Conservation (phyloP, 1,140 invertebrate species). For the Plectus sambesii region DNA sequence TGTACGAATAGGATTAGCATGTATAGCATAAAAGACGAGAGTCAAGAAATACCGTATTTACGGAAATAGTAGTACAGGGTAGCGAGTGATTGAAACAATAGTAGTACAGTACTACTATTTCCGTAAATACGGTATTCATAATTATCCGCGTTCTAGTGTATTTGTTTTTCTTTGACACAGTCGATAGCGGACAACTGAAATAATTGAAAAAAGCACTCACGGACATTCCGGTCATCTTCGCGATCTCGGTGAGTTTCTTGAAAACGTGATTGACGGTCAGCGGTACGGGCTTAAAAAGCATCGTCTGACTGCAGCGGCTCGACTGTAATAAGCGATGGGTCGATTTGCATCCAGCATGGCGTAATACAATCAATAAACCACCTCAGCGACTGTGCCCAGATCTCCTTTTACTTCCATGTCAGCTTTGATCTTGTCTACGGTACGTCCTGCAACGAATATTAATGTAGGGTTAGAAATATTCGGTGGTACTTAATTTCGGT, state of each 20-base stretch:
- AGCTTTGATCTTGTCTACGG: constrained; percentile 68
- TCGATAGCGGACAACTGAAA: constrained; percentile 12
- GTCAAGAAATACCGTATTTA: too few species aligned
- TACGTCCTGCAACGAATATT: too few species aligned
- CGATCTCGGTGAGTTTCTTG: constrained; percentile 74
- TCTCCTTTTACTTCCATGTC: constrained; percentile 71
- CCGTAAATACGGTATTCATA: too few species aligned
- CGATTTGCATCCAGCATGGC: constrained; percentile 17
- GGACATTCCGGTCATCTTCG: constrained; percentile 66
- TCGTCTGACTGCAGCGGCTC: constrained; percentile 73
- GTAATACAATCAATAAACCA: constrained; percentile 25
- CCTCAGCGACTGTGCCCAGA: constrained; percentile 80
- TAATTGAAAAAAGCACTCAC: constrained; percentile 49
- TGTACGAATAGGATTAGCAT: too few species aligned
- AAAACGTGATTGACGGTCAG: constrained; percentile 61
- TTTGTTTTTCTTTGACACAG: neutral
- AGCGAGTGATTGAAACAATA: too few species aligned
- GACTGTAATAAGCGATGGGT: constrained; percentile 44
- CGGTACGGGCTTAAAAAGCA: constrained; percentile 60
- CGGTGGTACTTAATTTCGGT: too few species aligned
- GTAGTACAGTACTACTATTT: too few species aligned
- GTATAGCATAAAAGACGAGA: too few species aligned
- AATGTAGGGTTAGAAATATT: too few species aligned
- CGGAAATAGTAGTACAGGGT: too few species aligned
- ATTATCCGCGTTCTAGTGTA: neutral